Evolutionary conservation across 2,113 vertebrate species (phyloP).

Genomic region (Hippoglossus stenolepis): DNA sequence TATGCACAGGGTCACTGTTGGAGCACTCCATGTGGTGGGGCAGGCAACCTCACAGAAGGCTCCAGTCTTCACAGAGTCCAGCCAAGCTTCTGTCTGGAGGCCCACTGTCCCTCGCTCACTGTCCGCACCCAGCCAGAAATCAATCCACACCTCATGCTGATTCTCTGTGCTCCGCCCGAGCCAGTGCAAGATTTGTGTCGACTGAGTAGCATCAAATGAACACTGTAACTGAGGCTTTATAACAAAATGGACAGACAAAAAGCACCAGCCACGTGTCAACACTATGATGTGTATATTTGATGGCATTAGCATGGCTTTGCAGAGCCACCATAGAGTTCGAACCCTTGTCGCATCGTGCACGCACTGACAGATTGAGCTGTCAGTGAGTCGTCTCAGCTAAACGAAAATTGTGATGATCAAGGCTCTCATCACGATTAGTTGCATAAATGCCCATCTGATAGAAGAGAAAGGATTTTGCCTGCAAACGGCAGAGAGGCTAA

Average conservation of each 20-base stretch:
- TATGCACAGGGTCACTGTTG: slow-evolving; percentile 91
- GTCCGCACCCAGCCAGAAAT: slow-evolving; percentile 75
- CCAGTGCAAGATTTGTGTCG: slow-evolving; percentile 75
- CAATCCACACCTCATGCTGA: slow-evolving; percentile 77
- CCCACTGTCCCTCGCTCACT: slow-evolving; percentile 69
- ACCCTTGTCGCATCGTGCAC: slow-evolving; percentile 20
- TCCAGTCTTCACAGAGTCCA: slow-evolving; percentile 74
- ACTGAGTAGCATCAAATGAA: slow-evolving; percentile 72
- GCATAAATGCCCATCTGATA: slow-evolving; percentile 33
- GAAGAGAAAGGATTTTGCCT: slow-evolving; percentile 21
- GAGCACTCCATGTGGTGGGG: slow-evolving; percentile 87
- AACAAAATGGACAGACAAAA: slow-evolving; percentile 73
- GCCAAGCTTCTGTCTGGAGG: slow-evolving; percentile 83
- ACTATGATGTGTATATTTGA: slow-evolving; percentile 78
- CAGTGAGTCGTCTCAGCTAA: slow-evolving; percentile 15
- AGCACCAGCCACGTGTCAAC: slow-evolving; percentile 75
- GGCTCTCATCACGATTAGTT: slow-evolving; percentile 20
- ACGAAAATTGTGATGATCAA: slow-evolving; percentile 8
- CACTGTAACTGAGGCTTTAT: slow-evolving; percentile 75
- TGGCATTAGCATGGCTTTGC: slow-evolving; percentile 50
- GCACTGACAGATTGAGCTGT: slow-evolving; percentile 32
- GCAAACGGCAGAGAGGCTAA: slow-evolving; percentile 21
- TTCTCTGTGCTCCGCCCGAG: slow-evolving; percentile 64
- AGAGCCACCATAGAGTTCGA: slow-evolving; percentile 42
- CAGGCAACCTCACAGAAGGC: slow-evolving; percentile 84